A percentile compares a stretch with the other conserved stretches of the same genome.
These are phyloP conservation scores for Camponotus floridanus DNA, from an alignment of 1,140 invertebrate genomes.

Conservation along the genomic window DNA sequence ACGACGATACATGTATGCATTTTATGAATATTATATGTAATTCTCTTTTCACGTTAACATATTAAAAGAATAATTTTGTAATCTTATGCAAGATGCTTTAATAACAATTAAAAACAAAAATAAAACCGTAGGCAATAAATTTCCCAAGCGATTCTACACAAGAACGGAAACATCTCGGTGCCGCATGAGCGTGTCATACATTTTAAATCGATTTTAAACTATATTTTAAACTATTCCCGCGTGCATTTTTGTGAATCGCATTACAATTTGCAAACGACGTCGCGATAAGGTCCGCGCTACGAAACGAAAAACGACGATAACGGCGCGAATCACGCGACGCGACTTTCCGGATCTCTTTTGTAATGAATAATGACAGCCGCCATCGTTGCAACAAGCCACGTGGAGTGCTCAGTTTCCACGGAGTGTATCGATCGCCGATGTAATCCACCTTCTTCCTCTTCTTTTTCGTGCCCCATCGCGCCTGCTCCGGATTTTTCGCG, in stretches of 20 bases:
- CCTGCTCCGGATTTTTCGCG: slow-evolving; percentile 6
- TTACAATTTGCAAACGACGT: slow-evolving; percentile 23
- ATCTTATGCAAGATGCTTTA: not conserved
- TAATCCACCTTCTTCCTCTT: not conserved
- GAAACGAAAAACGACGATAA: slow-evolving; percentile 10
- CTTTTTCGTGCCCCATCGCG: not conserved
- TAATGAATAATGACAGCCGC: slow-evolving; percentile 14
- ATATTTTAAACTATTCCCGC: slow-evolving; percentile 1
- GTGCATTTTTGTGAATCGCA: slow-evolving; percentile 7
- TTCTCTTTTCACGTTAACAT: not conserved
- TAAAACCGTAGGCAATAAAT: slow-evolving; percentile 9
- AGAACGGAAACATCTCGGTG: slow-evolving; percentile 2
- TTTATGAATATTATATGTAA: not conserved
- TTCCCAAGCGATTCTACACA: not conserved
- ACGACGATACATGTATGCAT: not conserved
- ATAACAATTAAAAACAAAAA: not conserved
- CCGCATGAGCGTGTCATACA: too few species aligned
- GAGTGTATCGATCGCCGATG: slow-evolving; percentile 27
- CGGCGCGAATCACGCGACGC: not conserved
- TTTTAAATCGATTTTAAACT: not conserved
- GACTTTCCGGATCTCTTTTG: slow-evolving; percentile 36
- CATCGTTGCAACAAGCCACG: slow-evolving; percentile 37
- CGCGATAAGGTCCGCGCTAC: slow-evolving; percentile 24
- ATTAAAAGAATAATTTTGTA: not conserved
- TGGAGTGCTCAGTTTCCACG: not conserved